Evolutionary conservation across 2,797 vertebrate species (phyloP), one percentile per base, ranked within the genome.

Genomic region (Novumbra hubbsi): DNA sequence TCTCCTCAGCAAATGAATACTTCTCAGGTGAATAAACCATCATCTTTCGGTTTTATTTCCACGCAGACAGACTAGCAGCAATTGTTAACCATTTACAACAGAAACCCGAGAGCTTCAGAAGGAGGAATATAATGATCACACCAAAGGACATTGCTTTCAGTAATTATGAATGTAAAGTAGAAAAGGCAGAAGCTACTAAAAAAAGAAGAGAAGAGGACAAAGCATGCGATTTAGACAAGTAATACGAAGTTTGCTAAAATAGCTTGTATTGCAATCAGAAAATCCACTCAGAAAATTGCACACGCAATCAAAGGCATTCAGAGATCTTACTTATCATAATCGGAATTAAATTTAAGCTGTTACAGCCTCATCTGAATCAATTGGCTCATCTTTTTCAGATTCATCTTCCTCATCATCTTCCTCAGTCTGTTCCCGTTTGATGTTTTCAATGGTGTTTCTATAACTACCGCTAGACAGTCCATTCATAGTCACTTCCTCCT

Each of bases 301-400:
- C 80, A 79, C 78, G 74, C 81, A 88, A 71, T 78, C 87, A 85
- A 89, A 73, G 52, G 76, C 79, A 72, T 78, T 80, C 84, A 83
- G 14, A 78, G 74, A 76, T 86, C 92, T 93, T 93, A 93, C 92
- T 91, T 76, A 73, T 80, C 64, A 71, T 7, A 78, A 71, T 77
- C 57, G 72, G 79, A 78, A 77, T 80, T 73, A 76, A 73, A 81
- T 84, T 83, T 85, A 67, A 28, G 71, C 74, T 24, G 65, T 52
- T 45, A 2, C 62, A 62, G 72, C 66, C 60, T 81, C 79, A 69
- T 85, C 83, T 84, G 84, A 91, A 76, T 85, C 82, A 62, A 79
- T 78, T 1, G 75, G 69, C 76, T 87, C 74, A 11, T 87, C 75
- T 9, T 85, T 83, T 73, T 76, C 83, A 57, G 73, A 76, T 71